These are phyloP conservation scores for Lucilia sericata DNA, from an alignment of 1,140 invertebrate genomes.

Conservation along the genomic window DNA sequence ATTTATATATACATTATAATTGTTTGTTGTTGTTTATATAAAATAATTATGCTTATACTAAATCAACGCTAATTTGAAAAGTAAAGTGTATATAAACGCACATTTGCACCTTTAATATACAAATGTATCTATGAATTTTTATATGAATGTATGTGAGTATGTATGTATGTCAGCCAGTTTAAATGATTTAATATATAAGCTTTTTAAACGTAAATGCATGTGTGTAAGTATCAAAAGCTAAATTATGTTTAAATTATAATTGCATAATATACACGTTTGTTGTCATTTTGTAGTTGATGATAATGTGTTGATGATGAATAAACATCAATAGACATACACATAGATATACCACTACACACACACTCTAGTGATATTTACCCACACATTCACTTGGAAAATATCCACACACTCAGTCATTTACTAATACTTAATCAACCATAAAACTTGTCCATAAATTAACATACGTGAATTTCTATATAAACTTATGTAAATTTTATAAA, in stretches of 20 bases:
- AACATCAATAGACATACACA: conserved; percentile 34
- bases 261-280: conserved; percentile 41
- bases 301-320: conserved; percentile 43
- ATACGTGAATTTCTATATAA: neutral
- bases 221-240: conserved; percentile 5
- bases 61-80: conserved; percentile 38
- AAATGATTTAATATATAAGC: too few species aligned
- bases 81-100: neutral
- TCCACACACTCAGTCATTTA: neutral
- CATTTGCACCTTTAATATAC: neutral
- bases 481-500: conserved; percentile 7
- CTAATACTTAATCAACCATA: conserved; percentile 6
- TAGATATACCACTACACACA: neutral
- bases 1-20: neutral
- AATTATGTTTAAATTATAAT: conserved; percentile 41
- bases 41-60: conserved; percentile 39
- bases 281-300: conserved; percentile 35
- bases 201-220: neutral
- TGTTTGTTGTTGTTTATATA: conserved; percentile 30
- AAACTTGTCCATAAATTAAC: neutral
- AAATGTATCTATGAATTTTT: too few species aligned
- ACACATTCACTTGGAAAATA: neutral
- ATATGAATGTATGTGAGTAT: too few species aligned
- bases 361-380: neutral
- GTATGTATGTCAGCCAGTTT: too few species aligned